Conservation (phyloP, 2,113 vertebrate species). For the Labeo rohita region DNA sequence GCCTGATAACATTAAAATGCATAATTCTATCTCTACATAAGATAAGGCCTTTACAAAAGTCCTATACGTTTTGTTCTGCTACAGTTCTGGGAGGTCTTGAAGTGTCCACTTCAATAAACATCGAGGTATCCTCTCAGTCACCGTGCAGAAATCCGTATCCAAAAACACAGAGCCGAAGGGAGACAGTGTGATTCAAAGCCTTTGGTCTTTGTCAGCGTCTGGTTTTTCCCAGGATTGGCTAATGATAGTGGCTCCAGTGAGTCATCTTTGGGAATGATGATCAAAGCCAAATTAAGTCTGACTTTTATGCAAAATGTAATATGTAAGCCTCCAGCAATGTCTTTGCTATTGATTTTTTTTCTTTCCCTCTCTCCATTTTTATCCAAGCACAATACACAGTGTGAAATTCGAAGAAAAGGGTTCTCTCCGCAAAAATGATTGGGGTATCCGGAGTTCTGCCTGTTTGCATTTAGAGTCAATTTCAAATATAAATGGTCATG, state of each 20-base stretch:
- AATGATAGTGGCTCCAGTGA: conserved; percentile 78
- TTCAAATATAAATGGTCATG: conserved; percentile 73
- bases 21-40: neutral
- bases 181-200: conserved; percentile 35
- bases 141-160: conserved; percentile 18
- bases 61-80: conserved; percentile 23
- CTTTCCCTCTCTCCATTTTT: conserved; percentile 66
- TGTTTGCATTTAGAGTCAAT: conserved; percentile 75
- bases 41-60: neutral
- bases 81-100: conserved; percentile 15
- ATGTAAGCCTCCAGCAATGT: conserved; percentile 79
- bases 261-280: conserved; percentile 79
- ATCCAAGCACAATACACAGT: conserved; percentile 72
- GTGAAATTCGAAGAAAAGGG: conserved; percentile 72
- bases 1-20: conserved; percentile 31
- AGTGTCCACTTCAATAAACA: conserved; percentile 28
- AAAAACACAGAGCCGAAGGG: conserved; percentile 31
- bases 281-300: conserved; percentile 82
- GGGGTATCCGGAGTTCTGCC: conserved; percentile 66
- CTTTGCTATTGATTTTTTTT: conserved; percentile 76
- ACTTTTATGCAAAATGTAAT: conserved; percentile 84
- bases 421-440: conserved; percentile 62
- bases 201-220: conserved; percentile 45
- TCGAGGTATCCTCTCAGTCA: conserved; percentile 23
- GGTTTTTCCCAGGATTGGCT: conserved; percentile 68